Conservation (phyloP, 30 jellyfish, hydroid and myxozoan genomes). For the Aurelia sp. region DNA sequence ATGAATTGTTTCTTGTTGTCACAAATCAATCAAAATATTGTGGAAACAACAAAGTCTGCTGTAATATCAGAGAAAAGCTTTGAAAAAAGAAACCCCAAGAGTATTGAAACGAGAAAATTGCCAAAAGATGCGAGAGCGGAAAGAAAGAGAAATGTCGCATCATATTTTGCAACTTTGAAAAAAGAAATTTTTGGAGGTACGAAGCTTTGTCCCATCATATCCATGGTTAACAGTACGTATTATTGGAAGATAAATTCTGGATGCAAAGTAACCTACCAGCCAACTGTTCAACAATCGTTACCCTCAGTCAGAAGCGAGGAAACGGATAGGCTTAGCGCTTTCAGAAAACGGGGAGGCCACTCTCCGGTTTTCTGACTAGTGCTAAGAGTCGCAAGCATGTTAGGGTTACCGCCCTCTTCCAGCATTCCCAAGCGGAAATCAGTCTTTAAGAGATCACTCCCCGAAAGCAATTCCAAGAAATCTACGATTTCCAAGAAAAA, state of each 20-base stretch:
- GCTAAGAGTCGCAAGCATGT: neutral
- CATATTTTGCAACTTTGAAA: neutral
- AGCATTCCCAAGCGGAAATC: neutral
- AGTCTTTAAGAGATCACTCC: neutral
- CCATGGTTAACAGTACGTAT: neutral
- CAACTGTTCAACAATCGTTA: neutral
- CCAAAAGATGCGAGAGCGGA: slow-evolving; percentile 1
- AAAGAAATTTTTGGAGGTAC: neutral
- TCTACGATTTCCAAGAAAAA: neutral
- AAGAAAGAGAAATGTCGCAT: neutral
- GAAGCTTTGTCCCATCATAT: neutral
- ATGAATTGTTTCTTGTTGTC: slow-evolving; percentile 50
- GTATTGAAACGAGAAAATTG: neutral
- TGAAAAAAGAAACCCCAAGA: neutral
- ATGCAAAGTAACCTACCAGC: slow-evolving; percentile 1
- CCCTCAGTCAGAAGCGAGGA: neutral
- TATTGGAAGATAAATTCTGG: neutral
- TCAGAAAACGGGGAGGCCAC: slow-evolving; percentile 26
- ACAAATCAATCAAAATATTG: slow-evolving; percentile 8
- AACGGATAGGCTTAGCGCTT: neutral
- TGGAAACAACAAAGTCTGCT: neutral
- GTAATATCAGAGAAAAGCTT: neutral
- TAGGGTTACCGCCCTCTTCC: too few species aligned
- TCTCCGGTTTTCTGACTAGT: slow-evolving; percentile 77
- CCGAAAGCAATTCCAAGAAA: too few species aligned